Evolutionary conservation across 2,797 vertebrate genomes (phyloP), one percentile per base, ranked within the genome.

Genomic region (Cynopterus sphinx): DNA sequence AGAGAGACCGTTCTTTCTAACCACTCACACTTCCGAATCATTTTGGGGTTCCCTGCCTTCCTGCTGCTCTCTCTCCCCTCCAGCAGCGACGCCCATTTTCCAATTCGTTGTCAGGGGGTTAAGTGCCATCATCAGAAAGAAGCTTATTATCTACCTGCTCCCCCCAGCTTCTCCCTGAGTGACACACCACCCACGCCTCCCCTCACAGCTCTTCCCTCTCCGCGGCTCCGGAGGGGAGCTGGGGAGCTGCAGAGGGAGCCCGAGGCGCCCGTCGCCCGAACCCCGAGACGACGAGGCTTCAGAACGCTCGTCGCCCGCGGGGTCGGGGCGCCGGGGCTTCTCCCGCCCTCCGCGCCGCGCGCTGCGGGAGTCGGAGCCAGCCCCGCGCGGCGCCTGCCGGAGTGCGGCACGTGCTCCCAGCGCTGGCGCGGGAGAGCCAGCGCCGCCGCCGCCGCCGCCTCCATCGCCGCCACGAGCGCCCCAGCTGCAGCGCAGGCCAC

Each of bases 361-460:
- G 78, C 88, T 31, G 86, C 96, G 9, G 82, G 68, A 93, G 92
- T 13, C 24, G 79, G 87, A 95, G 65, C 73, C 61, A 70, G 84
- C 78, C 90, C 67, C 17, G 94, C 51, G 83, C 86, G 51, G 93
- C 84, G 86, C 91, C 96, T 87, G 94, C 97, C 90, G 17, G 83
- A 95, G 96, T 92, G 95, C 97, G 83, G 96, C 97, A 97, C 97
- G 97, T 97, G 97, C 96, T 94, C 88, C 94, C 10, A 73, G 97
- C 90, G 95, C 97, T 95, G 96, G 97, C 95, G 89, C 94, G 63
- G 91, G 94, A 83, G 78, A 96, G 94, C 83, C 16, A 95, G 95
- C 97, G 92, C 96, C 97, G 43, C 94, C 81, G 82, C 84, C 78
- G 21, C 90, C 77, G 33, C 94, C 6, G 82, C 95, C 90, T 43